Conservation (phyloP, 2,113 vertebrate genomes). For the Danio rerio region DNA sequence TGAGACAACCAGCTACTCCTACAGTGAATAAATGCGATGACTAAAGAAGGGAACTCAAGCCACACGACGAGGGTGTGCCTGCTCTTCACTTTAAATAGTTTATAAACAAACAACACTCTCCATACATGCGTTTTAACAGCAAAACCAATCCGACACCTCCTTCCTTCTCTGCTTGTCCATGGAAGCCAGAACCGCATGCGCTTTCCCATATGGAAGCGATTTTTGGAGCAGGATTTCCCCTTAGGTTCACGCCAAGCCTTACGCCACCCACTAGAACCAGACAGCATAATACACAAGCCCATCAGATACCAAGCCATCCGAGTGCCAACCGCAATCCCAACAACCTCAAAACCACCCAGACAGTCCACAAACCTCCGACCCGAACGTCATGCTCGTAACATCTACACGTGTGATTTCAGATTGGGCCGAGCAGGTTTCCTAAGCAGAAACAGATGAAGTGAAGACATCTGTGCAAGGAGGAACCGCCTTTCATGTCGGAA, state of each 20-base stretch:
- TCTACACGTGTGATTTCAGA: background rate
- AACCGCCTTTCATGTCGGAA: conserved; percentile 3
- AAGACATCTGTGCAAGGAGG: conserved; percentile 54
- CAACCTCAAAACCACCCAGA: conserved; percentile 3
- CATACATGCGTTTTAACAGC: conserved; percentile 10
- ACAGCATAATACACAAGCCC: conserved; percentile 37
- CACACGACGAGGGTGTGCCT: conserved; percentile 8
- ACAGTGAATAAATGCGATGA: background rate
- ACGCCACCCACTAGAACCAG: conserved; percentile 41
- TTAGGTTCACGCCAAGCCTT: conserved; percentile 42
- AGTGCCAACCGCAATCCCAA: conserved; percentile 32
- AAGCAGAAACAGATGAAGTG: background rate
- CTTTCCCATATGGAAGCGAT: conserved; percentile 57
- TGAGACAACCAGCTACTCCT: background rate
- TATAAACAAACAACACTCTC: conserved; percentile 32
- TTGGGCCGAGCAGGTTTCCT: background rate
- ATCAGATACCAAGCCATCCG: conserved; percentile 6
- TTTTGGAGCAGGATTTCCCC: conserved; percentile 46
- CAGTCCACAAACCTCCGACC: background rate
- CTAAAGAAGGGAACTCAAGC: conserved; percentile 1
- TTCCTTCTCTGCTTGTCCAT: background rate
- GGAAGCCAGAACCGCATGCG: conserved; percentile 36
- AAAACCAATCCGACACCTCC: background rate
- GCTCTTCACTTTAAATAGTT: conserved; percentile 31
- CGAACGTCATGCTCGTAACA: background rate